phyloP scores from a whole-genome alignment of 2,888 invertebrate species.

The Scrobipalpa costella region DNA sequence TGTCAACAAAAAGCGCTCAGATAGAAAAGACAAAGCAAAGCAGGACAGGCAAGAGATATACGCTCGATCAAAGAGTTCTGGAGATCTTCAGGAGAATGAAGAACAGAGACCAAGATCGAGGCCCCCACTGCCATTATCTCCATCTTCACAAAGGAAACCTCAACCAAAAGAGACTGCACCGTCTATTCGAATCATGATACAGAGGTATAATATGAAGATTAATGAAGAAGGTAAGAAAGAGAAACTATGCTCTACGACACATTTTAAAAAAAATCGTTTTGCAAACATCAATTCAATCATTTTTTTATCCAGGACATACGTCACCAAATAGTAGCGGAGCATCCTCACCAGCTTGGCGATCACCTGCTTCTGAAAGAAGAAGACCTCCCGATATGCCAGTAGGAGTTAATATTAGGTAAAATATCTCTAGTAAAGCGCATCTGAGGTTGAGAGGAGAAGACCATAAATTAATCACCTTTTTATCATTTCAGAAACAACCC shows the following conservation, averaged over 20 bases:
- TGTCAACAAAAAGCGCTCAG: conserved; percentile 43
- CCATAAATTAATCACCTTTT: neutral
- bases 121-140: conserved; percentile 83
- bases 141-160: conserved; percentile 78
- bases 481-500: conserved; percentile 68
- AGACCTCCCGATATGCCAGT: conserved; percentile 77
- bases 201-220: conserved; percentile 84
- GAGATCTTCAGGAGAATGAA: conserved; percentile 62
- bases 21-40: conserved; percentile 45
- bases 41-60: conserved; percentile 42
- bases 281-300: neutral
- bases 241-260: neutral
- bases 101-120: conserved; percentile 61
- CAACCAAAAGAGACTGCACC: conserved; percentile 84
- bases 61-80: conserved; percentile 56
- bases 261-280: no score
- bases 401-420: conserved; percentile 72
- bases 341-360: conserved; percentile 85
- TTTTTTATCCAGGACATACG: conserved; percentile 54
- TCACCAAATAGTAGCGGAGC: conserved; percentile 82
- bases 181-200: conserved; percentile 86
- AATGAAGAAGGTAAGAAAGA: conserved; percentile 76
- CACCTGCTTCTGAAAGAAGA: conserved; percentile 82
- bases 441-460: neutral
- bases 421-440: conserved; percentile 16